These are phyloP conservation scores for Vidua chalybeata DNA, from an alignment of 2,113 vertebrate genomes.

Conservation along the genomic window DNA sequence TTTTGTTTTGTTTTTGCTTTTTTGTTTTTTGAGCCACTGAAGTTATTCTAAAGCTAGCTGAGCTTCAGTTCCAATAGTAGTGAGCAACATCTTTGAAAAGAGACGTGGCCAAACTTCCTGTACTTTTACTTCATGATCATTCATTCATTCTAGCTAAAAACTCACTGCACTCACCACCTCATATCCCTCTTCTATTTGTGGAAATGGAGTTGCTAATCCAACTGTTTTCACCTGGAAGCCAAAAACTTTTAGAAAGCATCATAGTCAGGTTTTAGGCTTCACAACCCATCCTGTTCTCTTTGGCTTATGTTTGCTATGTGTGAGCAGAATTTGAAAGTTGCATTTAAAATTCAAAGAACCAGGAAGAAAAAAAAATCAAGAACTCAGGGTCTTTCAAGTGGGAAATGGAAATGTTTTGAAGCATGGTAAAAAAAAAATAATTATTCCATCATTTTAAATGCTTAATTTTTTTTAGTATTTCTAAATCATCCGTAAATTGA, in stretches of 20 bases:
- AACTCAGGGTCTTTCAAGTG: background rate
- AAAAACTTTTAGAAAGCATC: background rate
- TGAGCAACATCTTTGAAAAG: background rate
- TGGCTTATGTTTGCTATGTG: background rate
- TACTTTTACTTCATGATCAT: background rate
- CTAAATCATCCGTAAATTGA: background rate
- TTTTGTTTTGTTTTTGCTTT: background rate
- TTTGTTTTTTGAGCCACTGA: background rate
- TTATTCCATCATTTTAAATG: background rate
- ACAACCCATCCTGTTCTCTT: rapidly evolving
- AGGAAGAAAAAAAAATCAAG: background rate
- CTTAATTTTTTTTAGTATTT: background rate
- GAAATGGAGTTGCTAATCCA: background rate
- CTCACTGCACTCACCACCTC: background rate
- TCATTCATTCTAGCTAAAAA: background rate
- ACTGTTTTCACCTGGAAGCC: background rate
- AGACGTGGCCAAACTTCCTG: background rate
- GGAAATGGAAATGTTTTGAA: background rate
- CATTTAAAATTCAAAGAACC: background rate
- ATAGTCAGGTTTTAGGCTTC: background rate
- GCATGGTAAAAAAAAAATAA: background rate
- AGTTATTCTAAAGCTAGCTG: background rate
- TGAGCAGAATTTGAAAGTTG: background rate
- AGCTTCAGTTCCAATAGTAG: background rate
- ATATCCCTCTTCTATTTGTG: background rate